A percentile compares a stretch with the other conserved stretches of the same genome.
phyloP scores from a whole-genome alignment of 2,888 invertebrate genomes.

The Endomychus coccineus region DNA sequence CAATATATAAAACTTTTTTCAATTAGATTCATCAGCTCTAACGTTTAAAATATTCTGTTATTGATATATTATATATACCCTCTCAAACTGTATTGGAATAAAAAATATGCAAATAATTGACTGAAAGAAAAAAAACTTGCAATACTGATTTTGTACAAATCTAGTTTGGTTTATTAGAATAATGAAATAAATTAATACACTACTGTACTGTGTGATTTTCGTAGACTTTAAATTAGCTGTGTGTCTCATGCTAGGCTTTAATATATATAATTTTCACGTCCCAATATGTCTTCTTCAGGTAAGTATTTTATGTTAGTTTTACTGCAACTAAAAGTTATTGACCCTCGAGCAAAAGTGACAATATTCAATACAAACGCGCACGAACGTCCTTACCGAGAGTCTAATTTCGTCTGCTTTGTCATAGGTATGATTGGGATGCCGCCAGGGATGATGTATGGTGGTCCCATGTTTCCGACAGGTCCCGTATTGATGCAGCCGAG shows the following conservation, averaged over 20 bases:
- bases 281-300: conserved; percentile 25
- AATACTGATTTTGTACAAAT: too few relatives aligned
- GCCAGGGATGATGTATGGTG: conserved; percentile 44
- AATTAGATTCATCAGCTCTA: too few relatives aligned
- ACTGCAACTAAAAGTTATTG: conserved; percentile 16
- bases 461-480: conserved; percentile 43
- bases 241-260: conserved; percentile 39
- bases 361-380: conserved; percentile 21
- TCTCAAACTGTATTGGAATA: too few relatives aligned
- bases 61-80: too few relatives aligned
- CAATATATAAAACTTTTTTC: too few relatives aligned
- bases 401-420: conserved; percentile 27
- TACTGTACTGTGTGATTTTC: conserved; percentile 32
- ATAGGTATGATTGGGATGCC: conserved; percentile 46
- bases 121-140: too few relatives aligned
- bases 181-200: too few relatives aligned
- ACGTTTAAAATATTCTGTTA: too few relatives aligned
- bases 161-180: too few relatives aligned
- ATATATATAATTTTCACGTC: conserved; percentile 19
- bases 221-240: conserved; percentile 37
- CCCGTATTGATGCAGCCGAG: conserved; percentile 68
- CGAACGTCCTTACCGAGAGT: conserved; percentile 2
- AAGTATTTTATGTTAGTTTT: conserved; percentile 31
- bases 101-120: too few relatives aligned
- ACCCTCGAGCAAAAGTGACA: conserved; percentile 22